Base-by-base conservation (phyloP, 2,888 invertebrate genomes). In the Ennomos erosarius region DNA sequence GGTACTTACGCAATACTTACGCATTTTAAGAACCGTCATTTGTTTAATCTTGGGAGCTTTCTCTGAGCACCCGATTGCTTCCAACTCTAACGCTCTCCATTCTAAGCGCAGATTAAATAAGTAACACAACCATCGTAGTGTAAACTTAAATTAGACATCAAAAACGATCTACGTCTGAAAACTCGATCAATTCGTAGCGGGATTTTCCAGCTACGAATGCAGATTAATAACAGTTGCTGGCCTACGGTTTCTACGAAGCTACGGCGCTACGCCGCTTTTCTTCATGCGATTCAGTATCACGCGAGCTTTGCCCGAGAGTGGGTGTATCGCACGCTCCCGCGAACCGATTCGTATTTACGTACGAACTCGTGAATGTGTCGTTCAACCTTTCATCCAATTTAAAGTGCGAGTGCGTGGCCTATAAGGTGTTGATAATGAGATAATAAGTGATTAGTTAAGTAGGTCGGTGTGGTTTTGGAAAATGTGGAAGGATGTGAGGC, bases 401-500 rank as follows among this genome's bases (percentile, higher is more conserved):
- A 83, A 75, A 79, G 77, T 75, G 74, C 82, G 82, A 77, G 82
- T 79, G 78, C 76, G 74, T 82, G 82, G 77, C 79, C 81, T 68
- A 54, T 71, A 63, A 57, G 50, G 44, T 52, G 48, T 63, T 68
- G 71, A 76, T 80, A 81, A 85, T 81, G 71, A 63, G 75, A 82
- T 82, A 73, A 85, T 79, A 75, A 59, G 71, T 74, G 69, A 72
- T 80, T 74, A 73, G 74, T 81, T 76, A 71, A 68, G 70, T 4
- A 34, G 35, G 38, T 39, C 33, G 35, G 35, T 12, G 51, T 51
- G 16, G 71, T 77, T 70, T 81, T 73, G 81, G 76, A 86, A 83
- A 85, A 88, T 88, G 88, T 74, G 76, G 68, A 73, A 83, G 78
- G 81, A 88, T 87, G 87, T 86, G 87, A 87, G 71, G 77, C 86